Percentiles rank a stretch among this genome's conserved stretches.
Conservation (phyloP, 2,888 invertebrate genomes). For the Rotaria macrura region DNA sequence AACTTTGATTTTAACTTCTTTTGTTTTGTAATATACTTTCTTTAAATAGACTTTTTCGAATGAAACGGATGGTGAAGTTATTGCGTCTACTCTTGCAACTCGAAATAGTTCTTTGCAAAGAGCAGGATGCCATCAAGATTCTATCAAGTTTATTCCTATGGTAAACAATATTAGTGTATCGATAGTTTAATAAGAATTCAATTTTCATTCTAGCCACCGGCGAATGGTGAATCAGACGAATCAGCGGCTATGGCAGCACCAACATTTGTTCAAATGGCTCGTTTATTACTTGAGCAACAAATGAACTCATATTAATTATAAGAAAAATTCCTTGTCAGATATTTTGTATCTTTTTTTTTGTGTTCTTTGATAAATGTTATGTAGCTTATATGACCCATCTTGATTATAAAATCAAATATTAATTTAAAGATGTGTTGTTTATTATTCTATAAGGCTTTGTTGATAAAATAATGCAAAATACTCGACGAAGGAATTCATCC, state of each 20-base stretch:
- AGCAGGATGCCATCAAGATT: background rate
- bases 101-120: background rate
- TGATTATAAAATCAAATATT: too few relatives aligned
- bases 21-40: background rate
- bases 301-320: background rate
- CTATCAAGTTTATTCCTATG: background rate
- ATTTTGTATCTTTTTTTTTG: background rate
- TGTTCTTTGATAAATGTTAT: constrained; percentile 3
- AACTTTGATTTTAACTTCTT: background rate
- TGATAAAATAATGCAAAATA: too few relatives aligned
- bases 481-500: too few relatives aligned
- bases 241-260: background rate
- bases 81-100: background rate
- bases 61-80: background rate
- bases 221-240: background rate
- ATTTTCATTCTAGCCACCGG: background rate
- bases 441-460: too few relatives aligned
- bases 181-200: too few relatives aligned
- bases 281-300: constrained; percentile 17
- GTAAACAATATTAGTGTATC: background rate
- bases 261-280: constrained; percentile 9
- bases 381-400: background rate
- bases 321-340: background rate
- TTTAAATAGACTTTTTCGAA: background rate
- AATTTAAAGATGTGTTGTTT: too few relatives aligned